Evolutionary conservation across 2,113 vertebrate species (phyloP), one percentile per base, ranked within the genome.

Genomic region (Haemorhous mexicanus): DNA sequence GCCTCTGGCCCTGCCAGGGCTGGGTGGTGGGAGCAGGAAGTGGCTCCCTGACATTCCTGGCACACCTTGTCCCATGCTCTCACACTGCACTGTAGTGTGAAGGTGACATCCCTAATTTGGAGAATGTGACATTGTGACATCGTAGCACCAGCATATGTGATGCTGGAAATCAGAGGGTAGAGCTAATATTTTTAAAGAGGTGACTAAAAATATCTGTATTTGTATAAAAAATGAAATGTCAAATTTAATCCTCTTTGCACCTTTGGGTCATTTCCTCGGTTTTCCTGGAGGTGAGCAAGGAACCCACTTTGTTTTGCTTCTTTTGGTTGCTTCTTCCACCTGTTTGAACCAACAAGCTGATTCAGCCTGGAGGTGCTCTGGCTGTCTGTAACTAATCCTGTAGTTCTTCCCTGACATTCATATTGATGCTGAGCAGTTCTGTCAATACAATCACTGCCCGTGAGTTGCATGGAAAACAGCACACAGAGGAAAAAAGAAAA

Each of bases 321-420:
- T 16, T 87, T 74, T 77, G 35, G 78, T 78, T 84, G 67, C 61
- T 39, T 53, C 22, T 74, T 64, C 24, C 59, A 24, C 46, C 37
- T 84, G 30, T 64, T 88, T 62, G 46, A 76, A 33, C 27, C 84
- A 56, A 4, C 55, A 44, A 89, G 44, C 66, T 0, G 0, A 32
- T 75, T 68, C 27, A 50, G 49, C 63, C 74, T 12, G 18, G 70
- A 56, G 23, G 30, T 44, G 41, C 62, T 33, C 67, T 75, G 81
- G 22, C 56, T 87, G 49, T 24, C 85, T 88, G 67, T 66, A 59
- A 56, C 72, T 94, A 88, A 94, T 85, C 79, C 75, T 62, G 2
- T 83, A 76, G 90, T 83, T 30, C 30, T 93, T 88, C 9, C 50
- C 46, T 92, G 79, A 94, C 80, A 43, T 55, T 93, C 61, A n/a